Conservation (phyloP, 2,113 vertebrate genomes). For the Anas platyrhynchos region DNA sequence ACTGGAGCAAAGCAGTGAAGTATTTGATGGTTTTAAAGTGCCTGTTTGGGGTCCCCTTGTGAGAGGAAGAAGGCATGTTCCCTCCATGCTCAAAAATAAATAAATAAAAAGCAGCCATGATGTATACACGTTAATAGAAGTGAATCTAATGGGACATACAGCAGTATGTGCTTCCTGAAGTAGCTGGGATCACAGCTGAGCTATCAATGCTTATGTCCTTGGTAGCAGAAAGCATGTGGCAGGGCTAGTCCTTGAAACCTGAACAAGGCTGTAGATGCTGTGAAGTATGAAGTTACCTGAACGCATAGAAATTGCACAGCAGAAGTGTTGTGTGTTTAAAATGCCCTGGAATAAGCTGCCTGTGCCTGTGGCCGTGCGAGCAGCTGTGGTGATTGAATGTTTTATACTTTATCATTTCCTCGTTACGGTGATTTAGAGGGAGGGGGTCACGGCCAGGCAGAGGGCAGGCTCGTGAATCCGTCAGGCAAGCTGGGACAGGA, state of each 20-base stretch:
- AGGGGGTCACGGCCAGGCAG: not conserved
- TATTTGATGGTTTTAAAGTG: rapidly evolving
- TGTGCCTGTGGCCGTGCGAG: not conserved
- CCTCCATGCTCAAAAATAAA: no score
- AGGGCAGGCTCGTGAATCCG: not conserved
- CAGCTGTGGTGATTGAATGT: rapidly evolving
- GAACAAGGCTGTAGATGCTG: rapidly evolving
- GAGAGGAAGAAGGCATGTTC: not conserved
- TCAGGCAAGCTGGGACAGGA: rapidly evolving
- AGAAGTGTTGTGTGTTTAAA: rapidly evolving
- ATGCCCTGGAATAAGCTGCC: not conserved
- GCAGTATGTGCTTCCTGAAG: rapidly evolving
- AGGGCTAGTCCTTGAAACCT: not conserved
- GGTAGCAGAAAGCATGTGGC: not conserved
- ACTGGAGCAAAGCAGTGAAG: not conserved
- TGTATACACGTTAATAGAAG: not conserved
- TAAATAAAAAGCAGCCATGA: not conserved
- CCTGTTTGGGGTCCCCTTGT: rapidly evolving
- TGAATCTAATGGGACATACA: not conserved
- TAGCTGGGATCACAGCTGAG: not conserved
- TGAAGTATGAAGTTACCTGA: rapidly evolving
- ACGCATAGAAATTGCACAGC: rapidly evolving
- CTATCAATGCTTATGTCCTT: not conserved
- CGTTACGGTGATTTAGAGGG: not conserved
- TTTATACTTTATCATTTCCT: rapidly evolving